Evolutionary conservation across 2,888 invertebrate genomes (phyloP), one percentile per base, ranked within the genome.

Genomic region (Diloba caeruleocephala): DNA sequence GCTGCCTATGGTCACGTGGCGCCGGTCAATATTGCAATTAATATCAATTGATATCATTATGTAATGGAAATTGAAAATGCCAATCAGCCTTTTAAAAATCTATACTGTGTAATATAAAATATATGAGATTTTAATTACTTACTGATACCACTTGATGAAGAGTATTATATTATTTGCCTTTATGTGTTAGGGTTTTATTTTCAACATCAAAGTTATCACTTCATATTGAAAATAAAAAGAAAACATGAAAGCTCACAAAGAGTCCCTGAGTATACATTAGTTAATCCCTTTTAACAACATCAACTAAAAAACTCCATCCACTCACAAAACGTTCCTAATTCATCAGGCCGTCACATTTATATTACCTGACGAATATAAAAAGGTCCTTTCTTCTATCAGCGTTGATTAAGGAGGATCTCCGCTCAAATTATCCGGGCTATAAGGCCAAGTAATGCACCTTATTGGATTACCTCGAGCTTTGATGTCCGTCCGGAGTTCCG

Each of bases 401-500:
- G 77, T 84, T 92, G 90, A 92, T 91, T 89, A 91, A 84, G 82
- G 78, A 75, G 76, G 79, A 74, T 65, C 78, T 81, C 80, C 76
- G 73, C 78, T 74, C 75, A 85, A 89, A 88, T 89, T 87, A 89
- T 87, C 84, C 82, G 78, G 66, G 65, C 78, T 79, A 71, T 78
- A 83, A 79, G 78, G 81, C 79, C 77, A 80, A 79, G 84, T 82
- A 83, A 86, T 83, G 87, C 81, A 86, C 84, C 84, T 92, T 91
- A 92, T 92, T 92, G 89, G 90, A 92, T 90, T 90, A 90, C 82
- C 79, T 76, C 56, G 45, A 54, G 74, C 90, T 92, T 92, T 92
- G 92, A 92, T 87, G 90, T 90, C 85, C 73, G 80, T 72, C 69
- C 76, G 72, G 66, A 70, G 83, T 76, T 78, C 71, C 77, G 76